Evolutionary conservation across 2,888 invertebrate genomes (phyloP), one percentile per base, ranked within the genome.

Genomic region (Hyppa rectilinea): DNA sequence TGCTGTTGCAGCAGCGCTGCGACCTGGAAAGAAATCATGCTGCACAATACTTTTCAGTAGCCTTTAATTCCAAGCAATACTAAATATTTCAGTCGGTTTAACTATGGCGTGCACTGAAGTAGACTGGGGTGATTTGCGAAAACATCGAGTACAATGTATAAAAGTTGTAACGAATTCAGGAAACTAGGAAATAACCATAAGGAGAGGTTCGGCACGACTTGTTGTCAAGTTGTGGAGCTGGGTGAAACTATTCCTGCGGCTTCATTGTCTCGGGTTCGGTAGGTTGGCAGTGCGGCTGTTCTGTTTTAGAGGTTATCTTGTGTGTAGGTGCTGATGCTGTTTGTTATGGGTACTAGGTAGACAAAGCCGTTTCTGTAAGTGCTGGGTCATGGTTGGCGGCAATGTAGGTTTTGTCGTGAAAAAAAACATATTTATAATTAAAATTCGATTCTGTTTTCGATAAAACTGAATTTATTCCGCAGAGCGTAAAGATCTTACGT

Each of bases 181-280:
- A 68, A 64, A 63, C 63, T 74, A 47, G 55, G 63, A 45, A 52
- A 74, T 78, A 78, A 78, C 74, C 64, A 74, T 78, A 74, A 61
- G 53, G 29, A 23, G 53, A 31, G 53, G 58, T 59, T 64, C 29
- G 70, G 17, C 29, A 49, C 66, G 62, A 55, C 53, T 66, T 52
- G 50, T 62, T 72, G 63, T 74, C 50, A 47, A 63, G 62, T 67
- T 40, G 62, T 53, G 55, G 45, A 50, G 52, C n/a, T n/a, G 73
- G 40, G 45, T 47, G 12, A 52, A 71, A 43, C n/a, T 52, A n/a
- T 52, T 52, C 29, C 23, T 52, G 52, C 23, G 72, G 58, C 14
- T 34, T 56, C 43, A 43, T 26, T 31, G 36, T 38, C 55, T 60
- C 12, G 20, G 31, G 62, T 3, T 55, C 38, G 59, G 26, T 31